Base-by-base conservation (phyloP, 2,113 vertebrate genomes). In the Calyptomena viridis region DNA sequence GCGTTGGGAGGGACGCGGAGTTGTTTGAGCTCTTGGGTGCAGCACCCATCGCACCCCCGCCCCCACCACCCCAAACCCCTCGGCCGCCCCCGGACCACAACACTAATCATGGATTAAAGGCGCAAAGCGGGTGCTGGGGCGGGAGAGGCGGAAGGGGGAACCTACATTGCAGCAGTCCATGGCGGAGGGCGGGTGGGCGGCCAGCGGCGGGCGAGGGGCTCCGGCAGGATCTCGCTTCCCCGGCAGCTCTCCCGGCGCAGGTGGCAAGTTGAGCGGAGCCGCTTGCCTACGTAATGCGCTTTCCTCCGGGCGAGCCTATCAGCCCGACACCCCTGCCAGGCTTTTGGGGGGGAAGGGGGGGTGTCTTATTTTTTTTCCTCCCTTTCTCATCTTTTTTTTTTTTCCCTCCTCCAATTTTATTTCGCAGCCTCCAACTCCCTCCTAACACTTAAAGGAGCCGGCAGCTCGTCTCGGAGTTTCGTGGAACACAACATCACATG, bases 111-210 rank as follows among this genome's bases (percentile, higher is more conserved):
- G 60, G 49, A 12, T 8, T 0, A 2, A 12, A 37, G 25, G 42
- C 49, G 24, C 42, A 12, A 33, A 59, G 63, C 7, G 58, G 49
- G 47, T 5, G 68, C 68, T 6, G 24, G 53, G 33, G 44, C 44
- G 14, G 33, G 14, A 7, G 7, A 17, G 13, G 35, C 39, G 52
- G n/a, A n/a, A 27, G 46, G 39, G 50, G 50, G 21, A 1, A 90
- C 87, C 81, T 82, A 93, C 92, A 14, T 93, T 93, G 87, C 92
- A 93, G 92, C 92, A 93, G 92, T 90, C 92, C 92, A 93, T 93
- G 87, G 92, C 40, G 84, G 39, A 76, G 84, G 63, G n/a, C 40
- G 42, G 83, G 81, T 66, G 89, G 81, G 87, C 10, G 87, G 72
- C 62, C 79, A 77, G 88, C 42, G 80, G n/a, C 46, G 80, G 91